Conservation (phyloP, 2,888 invertebrate species). For the Loripinus fragilis region DNA sequence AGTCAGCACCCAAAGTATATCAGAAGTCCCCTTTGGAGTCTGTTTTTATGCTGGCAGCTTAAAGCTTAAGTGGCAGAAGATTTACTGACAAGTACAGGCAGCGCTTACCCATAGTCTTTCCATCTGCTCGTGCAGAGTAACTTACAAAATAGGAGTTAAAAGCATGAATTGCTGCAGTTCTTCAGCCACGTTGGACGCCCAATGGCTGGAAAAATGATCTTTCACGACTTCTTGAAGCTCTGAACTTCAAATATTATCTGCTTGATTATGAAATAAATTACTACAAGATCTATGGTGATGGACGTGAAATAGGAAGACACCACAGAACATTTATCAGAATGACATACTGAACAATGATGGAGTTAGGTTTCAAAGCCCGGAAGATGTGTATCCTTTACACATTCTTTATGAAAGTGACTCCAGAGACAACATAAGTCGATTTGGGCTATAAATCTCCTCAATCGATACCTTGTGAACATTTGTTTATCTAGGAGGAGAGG, state of each 20-base stretch:
- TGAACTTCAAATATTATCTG: background rate
- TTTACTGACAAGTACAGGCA: conserved; percentile 10
- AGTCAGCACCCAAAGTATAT: conserved; percentile 6
- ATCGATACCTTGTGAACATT: background rate
- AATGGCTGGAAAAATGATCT: conserved; percentile 19
- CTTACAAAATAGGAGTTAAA: background rate
- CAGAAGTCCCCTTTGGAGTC: background rate
- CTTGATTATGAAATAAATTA: background rate
- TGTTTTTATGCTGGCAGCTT: background rate
- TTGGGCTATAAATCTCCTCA: background rate
- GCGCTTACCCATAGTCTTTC: conserved; percentile 5
- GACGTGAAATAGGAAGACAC: background rate
- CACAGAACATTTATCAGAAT: background rate
- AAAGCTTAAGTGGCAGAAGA: background rate
- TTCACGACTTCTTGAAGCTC: background rate
- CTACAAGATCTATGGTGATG: conserved; percentile 16
- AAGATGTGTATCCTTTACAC: background rate
- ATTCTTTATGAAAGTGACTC: conserved; percentile 22
- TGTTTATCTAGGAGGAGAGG: background rate
- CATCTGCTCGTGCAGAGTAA: background rate
- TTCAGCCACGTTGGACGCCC: background rate
- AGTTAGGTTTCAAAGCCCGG: conserved; percentile 6
- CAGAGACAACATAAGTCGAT: conserved; percentile 11
- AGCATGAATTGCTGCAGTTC: background rate
- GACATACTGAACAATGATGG: conserved; percentile 17